Evolutionary conservation across 2,888 invertebrate species (phyloP), one percentile per base, ranked within the genome.

Genomic region (Mythimna impura): DNA sequence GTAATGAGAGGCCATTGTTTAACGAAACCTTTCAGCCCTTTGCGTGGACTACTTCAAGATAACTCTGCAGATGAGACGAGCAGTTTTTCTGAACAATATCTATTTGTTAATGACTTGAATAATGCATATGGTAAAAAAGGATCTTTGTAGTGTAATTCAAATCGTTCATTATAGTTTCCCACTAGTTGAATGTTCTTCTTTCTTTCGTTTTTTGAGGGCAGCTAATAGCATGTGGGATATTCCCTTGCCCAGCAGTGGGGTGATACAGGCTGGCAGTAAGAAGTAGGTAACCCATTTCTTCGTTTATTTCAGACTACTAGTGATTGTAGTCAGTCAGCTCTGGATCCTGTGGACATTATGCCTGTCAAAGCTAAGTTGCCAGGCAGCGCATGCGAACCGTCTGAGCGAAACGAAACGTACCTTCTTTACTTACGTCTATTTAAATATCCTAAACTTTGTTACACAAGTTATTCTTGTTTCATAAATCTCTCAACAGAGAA

Each of bases 1-100:
- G 54, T 76, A 58, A 81, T 81, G 71, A 62, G 36, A 54, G 30
- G 14, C 36, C 34, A 30, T 68, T 76, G 52, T 50, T 62, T 65
- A 61, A 54, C 8, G 36, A 66, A 40, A 52, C 40, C 66, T 54
- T 58, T 40, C 25, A 80, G 52, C n/a, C 14, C 12, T 17, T 54
- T 54, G 17, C 22, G 66, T 57, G 47, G 22, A 62, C 57, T 47
- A 54, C 52, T 50, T 57, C 20, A 20, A 55, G 30, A 47, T 3
- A 7, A 52, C 2, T 30, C 12, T 30, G 22, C 36, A 34, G 36
- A 74, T 47, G 40, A 50, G 57, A 55, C 34, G 25, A 14, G 9
- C 58, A n/a, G n/a, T 2, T 61, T n/a, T 58, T 17, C 22, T 12
- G 0, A 50, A 12, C 6, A 22, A 6, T 40, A 17, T 50, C 12